These are phyloP conservation scores for Seira sanloemensis DNA, from an alignment of 2,888 invertebrate species.

Conservation along the genomic window DNA sequence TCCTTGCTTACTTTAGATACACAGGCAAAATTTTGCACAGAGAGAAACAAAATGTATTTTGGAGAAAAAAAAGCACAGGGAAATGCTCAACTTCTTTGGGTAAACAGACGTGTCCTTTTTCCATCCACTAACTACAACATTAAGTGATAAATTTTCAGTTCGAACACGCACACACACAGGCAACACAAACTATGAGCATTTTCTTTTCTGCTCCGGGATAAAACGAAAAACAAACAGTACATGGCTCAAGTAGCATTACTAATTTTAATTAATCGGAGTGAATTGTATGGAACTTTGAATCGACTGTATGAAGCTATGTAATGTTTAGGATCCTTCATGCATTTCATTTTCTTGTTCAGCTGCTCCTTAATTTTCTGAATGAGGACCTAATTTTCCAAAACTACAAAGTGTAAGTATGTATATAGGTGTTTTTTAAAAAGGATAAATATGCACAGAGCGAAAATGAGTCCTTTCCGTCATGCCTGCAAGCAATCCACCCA, in stretches of 20 bases:
- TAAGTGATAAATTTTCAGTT: not conserved
- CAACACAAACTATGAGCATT: too few species aligned
- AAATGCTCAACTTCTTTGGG: not conserved
- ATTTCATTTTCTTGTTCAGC: not conserved
- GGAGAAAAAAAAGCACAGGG: not conserved
- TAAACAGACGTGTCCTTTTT: not conserved
- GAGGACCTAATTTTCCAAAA: not conserved
- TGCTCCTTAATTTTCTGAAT: not conserved
- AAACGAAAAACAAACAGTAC: not conserved
- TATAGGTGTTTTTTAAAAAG: not conserved
- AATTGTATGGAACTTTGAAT: too few species aligned
- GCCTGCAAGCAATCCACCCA: not conserved
- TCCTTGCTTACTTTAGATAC: not conserved
- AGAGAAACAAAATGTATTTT: not conserved
- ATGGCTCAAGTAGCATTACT: constrained; percentile 50
- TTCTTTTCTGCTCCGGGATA: not conserved
- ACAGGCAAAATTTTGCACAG: not conserved
- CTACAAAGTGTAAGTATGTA: not conserved
- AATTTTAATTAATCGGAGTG: constrained; percentile 72
- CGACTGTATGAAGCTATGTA: not conserved
- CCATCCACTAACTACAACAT: not conserved
- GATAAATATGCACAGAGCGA: too few species aligned
- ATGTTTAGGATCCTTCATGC: not conserved
- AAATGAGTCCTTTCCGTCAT: not conserved
- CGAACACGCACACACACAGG: not conserved